phyloP scores from a whole-genome alignment of 2,113 vertebrate species.

The Paradoxurus hermaphroditus region DNA sequence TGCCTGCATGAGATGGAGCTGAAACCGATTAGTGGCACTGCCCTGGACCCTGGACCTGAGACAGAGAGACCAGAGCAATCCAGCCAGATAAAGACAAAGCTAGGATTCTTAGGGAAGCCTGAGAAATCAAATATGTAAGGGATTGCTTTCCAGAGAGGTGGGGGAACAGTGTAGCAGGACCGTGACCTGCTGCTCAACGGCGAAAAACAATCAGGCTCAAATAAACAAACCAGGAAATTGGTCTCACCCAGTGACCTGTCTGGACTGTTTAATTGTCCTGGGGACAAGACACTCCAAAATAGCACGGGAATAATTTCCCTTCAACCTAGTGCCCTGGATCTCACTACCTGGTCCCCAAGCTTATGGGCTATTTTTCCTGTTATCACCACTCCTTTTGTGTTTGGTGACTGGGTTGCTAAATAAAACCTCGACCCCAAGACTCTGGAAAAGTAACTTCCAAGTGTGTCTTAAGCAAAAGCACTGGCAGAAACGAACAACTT shows the following conservation, averaged over 20 bases:
- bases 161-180: background rate
- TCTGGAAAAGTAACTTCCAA: background rate
- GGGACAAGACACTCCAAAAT: conserved; percentile 34
- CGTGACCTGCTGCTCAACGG: background rate
- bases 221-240: conserved; percentile 71
- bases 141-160: background rate
- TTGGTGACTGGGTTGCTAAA: background rate
- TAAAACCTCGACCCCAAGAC: background rate
- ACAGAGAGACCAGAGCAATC: background rate
- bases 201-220: conserved; percentile 59
- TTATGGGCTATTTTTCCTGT: background rate
- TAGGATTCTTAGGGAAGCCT: background rate
- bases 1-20: conserved; percentile 83
- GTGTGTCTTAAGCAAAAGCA: background rate
- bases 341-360: conserved; percentile 16
- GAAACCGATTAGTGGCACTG: conserved; percentile 31
- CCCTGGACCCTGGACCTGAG: background rate
- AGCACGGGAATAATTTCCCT: conserved; percentile 48
- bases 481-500: background rate
- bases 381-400: background rate
- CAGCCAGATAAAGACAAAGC: background rate
- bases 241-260: conserved; percentile 72
- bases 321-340: background rate
- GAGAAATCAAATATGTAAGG: background rate
- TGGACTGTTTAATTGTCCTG: conserved; percentile 67